Evolutionary conservation across 2,797 vertebrate species (phyloP), one percentile per base, ranked within the genome.

Genomic region (Crenuchus spilurus): DNA sequence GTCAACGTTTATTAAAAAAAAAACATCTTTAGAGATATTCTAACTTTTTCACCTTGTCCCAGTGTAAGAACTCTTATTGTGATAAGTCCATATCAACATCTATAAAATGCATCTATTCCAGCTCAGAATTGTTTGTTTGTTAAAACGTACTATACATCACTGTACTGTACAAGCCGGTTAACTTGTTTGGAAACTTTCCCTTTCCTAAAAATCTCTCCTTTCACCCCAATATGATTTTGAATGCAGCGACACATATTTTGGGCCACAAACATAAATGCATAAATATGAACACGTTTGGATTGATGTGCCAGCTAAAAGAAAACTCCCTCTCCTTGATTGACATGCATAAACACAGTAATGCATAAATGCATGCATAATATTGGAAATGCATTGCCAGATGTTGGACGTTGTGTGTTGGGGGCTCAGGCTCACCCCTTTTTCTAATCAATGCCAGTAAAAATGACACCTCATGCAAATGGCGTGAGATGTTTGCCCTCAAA

Each of bases 331-430:
- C 51, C 41, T 31, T 71, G 54, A 85, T 46, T 75, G 82, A 82
- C 82, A 75, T 77, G 77, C 82, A 85, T 75, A 81, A 84, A 83
- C 81, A 78, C 76, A 83, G 79, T 82, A 79, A 82, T 85, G 84
- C 85, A 87, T 87, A 84, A 86, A 89, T 87, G 69, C 83, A 86
- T 87, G 77, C 39, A 70, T 85, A 86, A 86, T 86, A 75, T 67
- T 78, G 64, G 44, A 73, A 72, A 48, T 54, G 52, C 49, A 68
- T 79, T 51, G 72, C 70, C 82, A 81, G 80, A 80, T 82, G 83
- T 82, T 84, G 66, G 74, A 75, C 76, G 82, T 83, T 69, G 57
- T 73, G 58, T 55, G 52, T 30, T 74, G 58, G 73, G 73, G 57
- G 71, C 67, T 70, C 74, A 72, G 74, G 69, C 66, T 77, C 44